These are phyloP conservation scores for Calephelis virginiensis DNA, from an alignment of 1,140 invertebrate genomes.

Conservation along the genomic window DNA sequence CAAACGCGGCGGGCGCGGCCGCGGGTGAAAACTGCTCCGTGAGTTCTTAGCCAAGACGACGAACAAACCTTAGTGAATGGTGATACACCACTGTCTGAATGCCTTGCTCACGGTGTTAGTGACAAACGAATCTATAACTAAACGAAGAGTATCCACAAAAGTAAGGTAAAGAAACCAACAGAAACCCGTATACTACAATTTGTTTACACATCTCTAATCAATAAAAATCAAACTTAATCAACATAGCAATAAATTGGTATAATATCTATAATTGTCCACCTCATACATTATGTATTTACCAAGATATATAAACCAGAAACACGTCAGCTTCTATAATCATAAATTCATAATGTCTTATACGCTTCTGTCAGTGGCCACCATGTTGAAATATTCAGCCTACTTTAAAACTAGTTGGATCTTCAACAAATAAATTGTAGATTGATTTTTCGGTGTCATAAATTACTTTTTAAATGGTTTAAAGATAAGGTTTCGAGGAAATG, in stretches of 20 bases:
- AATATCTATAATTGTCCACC: conserved; percentile 13
- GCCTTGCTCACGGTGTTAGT: no score
- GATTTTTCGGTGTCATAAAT: conserved; percentile 5
- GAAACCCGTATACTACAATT: background rate
- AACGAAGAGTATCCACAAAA: no score
- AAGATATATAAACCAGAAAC: conserved; percentile 3
- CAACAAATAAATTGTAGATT: background rate
- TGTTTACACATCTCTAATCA: conserved; percentile 7
- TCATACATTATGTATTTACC: conserved; percentile 2
- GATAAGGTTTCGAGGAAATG: no score
- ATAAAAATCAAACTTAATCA: conserved; percentile 10
- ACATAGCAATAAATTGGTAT: conserved; percentile 5
- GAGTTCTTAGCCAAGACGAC: no score
- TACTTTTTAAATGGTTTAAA: no score
- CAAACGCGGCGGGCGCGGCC: no score
- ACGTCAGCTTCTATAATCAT: conserved; percentile 7
- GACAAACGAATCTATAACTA: no score
- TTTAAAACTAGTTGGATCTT: conserved; percentile 15
- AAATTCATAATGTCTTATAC: conserved; percentile 14
- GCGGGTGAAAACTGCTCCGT: no score
- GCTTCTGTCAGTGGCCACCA: conserved; percentile 1
- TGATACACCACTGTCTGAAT: no score
- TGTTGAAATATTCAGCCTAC: conserved; percentile 10
- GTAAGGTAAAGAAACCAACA: background rate
- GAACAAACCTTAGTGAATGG: no score